phyloP scores from a whole-genome alignment of 2,888 invertebrate species.

The Athalia circularis region DNA sequence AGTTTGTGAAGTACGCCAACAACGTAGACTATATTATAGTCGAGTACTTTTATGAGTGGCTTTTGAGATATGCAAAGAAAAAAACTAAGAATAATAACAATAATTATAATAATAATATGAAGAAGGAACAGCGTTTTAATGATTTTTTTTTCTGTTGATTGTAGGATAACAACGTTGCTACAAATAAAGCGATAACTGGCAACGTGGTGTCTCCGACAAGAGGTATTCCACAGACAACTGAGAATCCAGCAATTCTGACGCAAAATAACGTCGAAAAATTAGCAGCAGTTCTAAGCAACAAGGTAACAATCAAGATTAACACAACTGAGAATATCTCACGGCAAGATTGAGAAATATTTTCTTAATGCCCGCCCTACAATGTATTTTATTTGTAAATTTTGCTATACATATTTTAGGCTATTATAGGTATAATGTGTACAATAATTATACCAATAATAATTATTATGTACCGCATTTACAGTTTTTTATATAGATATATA shows the following conservation, averaged over 20 bases:
- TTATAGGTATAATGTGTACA: neutral
- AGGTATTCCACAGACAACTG: conserved; percentile 45
- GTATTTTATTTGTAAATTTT: conserved; percentile 41
- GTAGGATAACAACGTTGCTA: conserved; percentile 57
- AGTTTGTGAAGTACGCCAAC: too few relatives aligned
- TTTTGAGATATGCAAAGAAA: neutral
- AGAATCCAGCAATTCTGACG: conserved; percentile 57
- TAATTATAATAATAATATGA: too few relatives aligned
- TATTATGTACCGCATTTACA: conserved; percentile 42
- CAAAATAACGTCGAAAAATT: conserved; percentile 68
- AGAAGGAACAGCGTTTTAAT: neutral
- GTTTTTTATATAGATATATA: conserved; percentile 40
- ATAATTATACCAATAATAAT: conserved; percentile 18
- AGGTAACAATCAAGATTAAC: conserved; percentile 71
- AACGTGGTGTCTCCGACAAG: conserved; percentile 22
- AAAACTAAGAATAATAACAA: neutral
- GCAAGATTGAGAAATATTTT: conserved; percentile 28
- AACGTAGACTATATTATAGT: neutral
- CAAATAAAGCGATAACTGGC: conserved; percentile 54
- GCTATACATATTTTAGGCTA: conserved; percentile 32
- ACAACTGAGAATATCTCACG: conserved; percentile 60
- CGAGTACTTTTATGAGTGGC: neutral
- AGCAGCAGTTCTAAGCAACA: conserved; percentile 68
- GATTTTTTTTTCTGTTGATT: neutral
- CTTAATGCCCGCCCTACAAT: neutral